phyloP scores from a whole-genome alignment of 2,113 vertebrate genomes.

The Psephotus haematonotus region DNA sequence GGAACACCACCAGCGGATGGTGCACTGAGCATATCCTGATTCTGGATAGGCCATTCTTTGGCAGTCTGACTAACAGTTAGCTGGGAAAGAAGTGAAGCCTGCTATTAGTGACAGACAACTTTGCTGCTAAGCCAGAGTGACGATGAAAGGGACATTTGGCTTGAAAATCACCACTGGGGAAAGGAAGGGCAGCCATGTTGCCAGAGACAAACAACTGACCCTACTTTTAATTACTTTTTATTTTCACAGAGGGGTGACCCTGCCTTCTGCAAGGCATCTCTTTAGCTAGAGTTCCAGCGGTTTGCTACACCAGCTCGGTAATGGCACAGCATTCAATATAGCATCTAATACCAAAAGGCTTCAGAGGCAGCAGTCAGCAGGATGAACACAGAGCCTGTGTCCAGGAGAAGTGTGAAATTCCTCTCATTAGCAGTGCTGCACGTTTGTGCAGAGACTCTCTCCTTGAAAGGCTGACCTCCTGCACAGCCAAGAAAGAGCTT shows the following conservation, averaged over 20 bases:
- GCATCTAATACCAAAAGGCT: background rate
- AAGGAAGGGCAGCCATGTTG: background rate
- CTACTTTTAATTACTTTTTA: background rate
- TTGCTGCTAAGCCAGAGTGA: background rate
- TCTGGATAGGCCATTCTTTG: slow-evolving; percentile 33
- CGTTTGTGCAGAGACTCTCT: background rate
- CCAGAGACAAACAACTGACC: background rate
- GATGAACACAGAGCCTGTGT: background rate
- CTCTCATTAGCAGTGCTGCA: background rate
- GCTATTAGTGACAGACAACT: slow-evolving; percentile 2
- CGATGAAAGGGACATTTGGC: slow-evolving; percentile 2
- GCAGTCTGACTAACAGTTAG: slow-evolving; percentile 43
- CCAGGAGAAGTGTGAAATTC: slow-evolving; percentile 21
- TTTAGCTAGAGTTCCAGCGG: background rate
- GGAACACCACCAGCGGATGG: slow-evolving; percentile 30
- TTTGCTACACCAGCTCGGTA: background rate
- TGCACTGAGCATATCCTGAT: slow-evolving; percentile 46
- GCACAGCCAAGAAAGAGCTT: slow-evolving; percentile 11
- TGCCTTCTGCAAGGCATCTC: background rate
- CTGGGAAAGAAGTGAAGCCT: slow-evolving; percentile 33
- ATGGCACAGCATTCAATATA: background rate
- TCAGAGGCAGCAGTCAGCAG: background rate
- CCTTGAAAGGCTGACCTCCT: slow-evolving; percentile 18
- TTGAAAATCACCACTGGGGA: background rate
- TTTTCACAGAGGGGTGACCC: background rate